A percentile compares a stretch with the other conserved stretches of the same genome.
phyloP scores from a whole-genome alignment of 2,888 invertebrate species.

The Drosophila kanekoi region DNA sequence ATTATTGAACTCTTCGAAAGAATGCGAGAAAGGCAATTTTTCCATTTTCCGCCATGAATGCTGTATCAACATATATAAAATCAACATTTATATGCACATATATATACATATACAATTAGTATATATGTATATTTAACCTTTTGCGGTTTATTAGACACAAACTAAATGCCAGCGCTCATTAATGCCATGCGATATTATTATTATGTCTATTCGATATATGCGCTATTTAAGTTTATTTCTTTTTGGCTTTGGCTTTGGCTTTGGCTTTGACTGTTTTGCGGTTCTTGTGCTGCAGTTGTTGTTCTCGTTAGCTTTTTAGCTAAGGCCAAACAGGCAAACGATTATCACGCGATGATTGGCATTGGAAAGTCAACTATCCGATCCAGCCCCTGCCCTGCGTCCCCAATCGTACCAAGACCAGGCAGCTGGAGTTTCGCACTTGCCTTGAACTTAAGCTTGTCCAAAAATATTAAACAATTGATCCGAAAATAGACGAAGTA shows the following conservation, averaged over 20 bases:
- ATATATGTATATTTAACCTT: constrained; percentile 34
- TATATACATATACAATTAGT: too few species aligned
- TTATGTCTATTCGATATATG: neutral
- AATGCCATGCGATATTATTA: constrained; percentile 16
- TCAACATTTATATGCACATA: too few species aligned
- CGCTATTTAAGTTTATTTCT: neutral
- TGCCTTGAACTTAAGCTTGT: constrained; percentile 33
- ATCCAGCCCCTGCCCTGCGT: too few species aligned
- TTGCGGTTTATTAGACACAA: constrained; percentile 31
- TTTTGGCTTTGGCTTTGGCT: constrained; percentile 9
- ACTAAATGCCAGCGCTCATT: constrained; percentile 11
- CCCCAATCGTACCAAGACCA: too few species aligned
- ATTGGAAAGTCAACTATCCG: too few species aligned
- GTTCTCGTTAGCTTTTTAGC: neutral
- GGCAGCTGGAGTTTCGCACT: neutral
- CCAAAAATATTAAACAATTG: constrained; percentile 22
- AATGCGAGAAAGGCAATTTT: constrained; percentile 19
- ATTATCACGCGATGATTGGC: constrained; percentile 4
- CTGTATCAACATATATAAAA: neutral
- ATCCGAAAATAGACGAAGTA: constrained; percentile 51
- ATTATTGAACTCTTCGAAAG: constrained; percentile 40
- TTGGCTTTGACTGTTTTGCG: constrained; percentile 54
- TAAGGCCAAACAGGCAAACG: constrained; percentile 55
- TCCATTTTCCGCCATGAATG: constrained; percentile 27
- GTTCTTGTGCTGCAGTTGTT: constrained; percentile 36